Evolutionary conservation across 2,113 vertebrate genomes (phyloP).

Genomic region (Pyrgilauda ruficollis): DNA sequence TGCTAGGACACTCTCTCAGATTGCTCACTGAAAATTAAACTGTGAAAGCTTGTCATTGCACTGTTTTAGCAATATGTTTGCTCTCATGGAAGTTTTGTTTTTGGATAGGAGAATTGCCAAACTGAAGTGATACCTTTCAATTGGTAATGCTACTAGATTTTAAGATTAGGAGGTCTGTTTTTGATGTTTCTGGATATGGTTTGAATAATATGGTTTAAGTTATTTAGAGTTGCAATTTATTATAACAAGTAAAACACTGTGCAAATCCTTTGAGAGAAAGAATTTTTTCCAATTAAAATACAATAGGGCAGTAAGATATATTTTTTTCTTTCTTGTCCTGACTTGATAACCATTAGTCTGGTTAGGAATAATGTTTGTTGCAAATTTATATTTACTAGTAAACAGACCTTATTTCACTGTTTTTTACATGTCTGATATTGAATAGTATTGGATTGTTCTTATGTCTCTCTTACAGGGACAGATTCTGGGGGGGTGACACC

Average conservation of each 20-base stretch:
- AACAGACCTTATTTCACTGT: background rate
- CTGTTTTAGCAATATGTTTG: background rate
- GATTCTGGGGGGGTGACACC: background rate
- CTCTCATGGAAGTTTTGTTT: background rate
- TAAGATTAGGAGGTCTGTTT: background rate
- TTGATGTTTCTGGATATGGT: background rate
- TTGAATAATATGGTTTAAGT: background rate
- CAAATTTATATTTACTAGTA: background rate
- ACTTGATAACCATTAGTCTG: background rate
- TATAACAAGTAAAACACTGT: background rate
- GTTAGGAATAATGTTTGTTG: background rate
- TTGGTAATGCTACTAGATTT: background rate
- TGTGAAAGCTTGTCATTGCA: background rate
- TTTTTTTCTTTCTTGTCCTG: background rate
- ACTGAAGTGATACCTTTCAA: background rate
- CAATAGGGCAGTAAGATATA: background rate
- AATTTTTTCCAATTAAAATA: background rate
- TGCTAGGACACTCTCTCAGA: background rate
- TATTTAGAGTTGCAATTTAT: background rate
- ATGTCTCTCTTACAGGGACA: background rate
- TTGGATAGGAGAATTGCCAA: background rate
- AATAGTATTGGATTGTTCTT: background rate
- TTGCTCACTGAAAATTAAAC: constrained; percentile 10
- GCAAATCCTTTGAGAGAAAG: background rate
- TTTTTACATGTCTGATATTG: background rate